phyloP scores from a whole-genome alignment of 2,888 invertebrate genomes.

The Mythimna impura region DNA sequence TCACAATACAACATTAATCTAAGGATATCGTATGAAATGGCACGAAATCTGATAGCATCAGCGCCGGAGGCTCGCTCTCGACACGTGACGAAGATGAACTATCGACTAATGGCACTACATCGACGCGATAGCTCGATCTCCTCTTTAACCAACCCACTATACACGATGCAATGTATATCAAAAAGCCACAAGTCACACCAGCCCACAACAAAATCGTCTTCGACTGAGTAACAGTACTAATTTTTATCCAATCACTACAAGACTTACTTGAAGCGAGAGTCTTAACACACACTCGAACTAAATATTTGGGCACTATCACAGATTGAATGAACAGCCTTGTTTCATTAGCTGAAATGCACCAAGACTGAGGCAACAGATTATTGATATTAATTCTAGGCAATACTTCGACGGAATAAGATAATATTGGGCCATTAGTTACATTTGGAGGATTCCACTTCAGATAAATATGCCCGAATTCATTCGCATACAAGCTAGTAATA shows the following conservation, averaged over 20 bases:
- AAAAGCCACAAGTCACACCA: constrained; percentile 74
- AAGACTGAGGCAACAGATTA: constrained; percentile 72
- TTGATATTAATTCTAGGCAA: constrained; percentile 68
- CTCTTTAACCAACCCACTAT: constrained; percentile 70
- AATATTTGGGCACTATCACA: constrained; percentile 69
- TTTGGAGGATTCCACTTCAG: constrained; percentile 81
- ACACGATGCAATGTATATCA: constrained; percentile 71
- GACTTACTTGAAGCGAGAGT: constrained; percentile 65
- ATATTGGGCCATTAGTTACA: constrained; percentile 81
- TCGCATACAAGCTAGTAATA: constrained; percentile 65
- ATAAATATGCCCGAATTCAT: constrained; percentile 71
- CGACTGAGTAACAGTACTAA: constrained; percentile 47
- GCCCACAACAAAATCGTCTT: constrained; percentile 72
- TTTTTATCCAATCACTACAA: constrained; percentile 65
- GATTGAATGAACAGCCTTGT: constrained; percentile 66
- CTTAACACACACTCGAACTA: constrained; percentile 68
- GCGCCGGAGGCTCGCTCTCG: constrained; percentile 77
- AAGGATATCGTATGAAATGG: constrained; percentile 71
- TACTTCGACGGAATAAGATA: constrained; percentile 82
- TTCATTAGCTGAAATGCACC: constrained; percentile 75
- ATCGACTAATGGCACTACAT: constrained; percentile 78
- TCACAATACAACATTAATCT: constrained; percentile 58
- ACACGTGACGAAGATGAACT: constrained; percentile 66
- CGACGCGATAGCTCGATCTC: constrained; percentile 60
- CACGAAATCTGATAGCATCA: constrained; percentile 76